A percentile compares a stretch with the other conserved stretches of the same genome.
Conservation (phyloP, 2,113 vertebrate species). For the Plestiodon gilberti region DNA sequence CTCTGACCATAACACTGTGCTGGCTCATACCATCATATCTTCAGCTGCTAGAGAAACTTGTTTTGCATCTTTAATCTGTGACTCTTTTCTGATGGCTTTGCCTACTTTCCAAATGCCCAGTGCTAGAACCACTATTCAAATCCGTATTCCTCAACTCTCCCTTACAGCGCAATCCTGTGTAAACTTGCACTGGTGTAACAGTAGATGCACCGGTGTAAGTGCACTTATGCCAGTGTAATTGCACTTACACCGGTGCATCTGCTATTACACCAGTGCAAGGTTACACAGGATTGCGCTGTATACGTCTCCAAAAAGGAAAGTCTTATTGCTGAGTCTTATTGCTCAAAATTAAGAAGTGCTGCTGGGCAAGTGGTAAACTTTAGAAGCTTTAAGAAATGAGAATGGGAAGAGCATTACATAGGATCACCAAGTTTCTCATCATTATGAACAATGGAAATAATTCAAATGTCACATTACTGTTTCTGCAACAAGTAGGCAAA, state of each 20-base stretch:
- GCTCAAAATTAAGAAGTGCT: background rate
- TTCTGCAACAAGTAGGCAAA: background rate
- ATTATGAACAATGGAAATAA: background rate
- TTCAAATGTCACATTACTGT: background rate
- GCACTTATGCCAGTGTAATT: no score
- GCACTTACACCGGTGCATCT: no score
- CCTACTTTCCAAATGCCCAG: background rate
- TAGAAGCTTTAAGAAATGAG: background rate
- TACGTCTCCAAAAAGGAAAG: background rate
- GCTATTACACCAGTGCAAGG: no score
- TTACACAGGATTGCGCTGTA: no score
- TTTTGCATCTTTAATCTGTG: background rate
- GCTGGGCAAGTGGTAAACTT: background rate
- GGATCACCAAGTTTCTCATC: background rate
- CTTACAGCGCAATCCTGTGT: no score
- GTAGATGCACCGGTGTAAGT: no score
- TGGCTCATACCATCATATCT: background rate
- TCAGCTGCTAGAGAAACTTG: background rate
- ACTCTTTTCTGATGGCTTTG: no score
- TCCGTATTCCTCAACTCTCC: background rate
- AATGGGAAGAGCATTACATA: background rate
- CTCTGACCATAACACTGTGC: no score
- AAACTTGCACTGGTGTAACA: no score
- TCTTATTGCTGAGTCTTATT: background rate
- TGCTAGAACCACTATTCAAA: background rate